phyloP scores from a whole-genome alignment of 2,113 vertebrate species.

The Carassius auratus region DNA sequence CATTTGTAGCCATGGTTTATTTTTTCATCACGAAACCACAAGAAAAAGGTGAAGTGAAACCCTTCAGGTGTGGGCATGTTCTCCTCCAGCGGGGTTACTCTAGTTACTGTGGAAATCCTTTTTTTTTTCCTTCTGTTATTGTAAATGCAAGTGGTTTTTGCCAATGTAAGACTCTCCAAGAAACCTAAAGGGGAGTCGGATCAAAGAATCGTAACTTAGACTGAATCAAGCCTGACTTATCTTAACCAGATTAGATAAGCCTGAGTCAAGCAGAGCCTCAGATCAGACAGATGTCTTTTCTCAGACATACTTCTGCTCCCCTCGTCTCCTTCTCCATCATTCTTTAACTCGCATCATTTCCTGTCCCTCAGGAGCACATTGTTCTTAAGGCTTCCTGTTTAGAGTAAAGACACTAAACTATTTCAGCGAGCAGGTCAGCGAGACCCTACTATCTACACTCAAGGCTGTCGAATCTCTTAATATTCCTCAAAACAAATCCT shows the following conservation, averaged over 20 bases:
- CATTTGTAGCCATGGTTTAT: background rate
- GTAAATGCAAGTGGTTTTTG: background rate
- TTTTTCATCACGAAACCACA: background rate
- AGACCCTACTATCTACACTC: background rate
- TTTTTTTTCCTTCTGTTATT: background rate
- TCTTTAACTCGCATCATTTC: background rate
- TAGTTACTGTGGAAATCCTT: background rate
- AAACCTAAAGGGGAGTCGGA: background rate
- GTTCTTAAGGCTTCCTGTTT: conserved; percentile 75
- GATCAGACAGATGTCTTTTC: background rate
- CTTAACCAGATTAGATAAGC: background rate
- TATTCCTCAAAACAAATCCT: background rate
- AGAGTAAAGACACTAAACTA: conserved; percentile 4
- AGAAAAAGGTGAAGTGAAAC: background rate
- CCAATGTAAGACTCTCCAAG: background rate
- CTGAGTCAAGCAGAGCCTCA: background rate
- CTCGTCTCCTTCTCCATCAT: background rate
- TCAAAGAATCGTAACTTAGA: background rate
- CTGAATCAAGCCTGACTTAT: background rate
- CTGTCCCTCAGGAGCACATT: conserved; percentile 54
- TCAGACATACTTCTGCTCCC: background rate
- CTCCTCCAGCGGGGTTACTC: background rate
- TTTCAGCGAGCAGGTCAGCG: background rate
- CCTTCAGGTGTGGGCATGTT: background rate
- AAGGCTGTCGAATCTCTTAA: background rate